Evolutionary conservation across 2,888 invertebrate species (phyloP), one percentile per base, ranked within the genome.

Genomic region (Andrena hattorfiana): DNA sequence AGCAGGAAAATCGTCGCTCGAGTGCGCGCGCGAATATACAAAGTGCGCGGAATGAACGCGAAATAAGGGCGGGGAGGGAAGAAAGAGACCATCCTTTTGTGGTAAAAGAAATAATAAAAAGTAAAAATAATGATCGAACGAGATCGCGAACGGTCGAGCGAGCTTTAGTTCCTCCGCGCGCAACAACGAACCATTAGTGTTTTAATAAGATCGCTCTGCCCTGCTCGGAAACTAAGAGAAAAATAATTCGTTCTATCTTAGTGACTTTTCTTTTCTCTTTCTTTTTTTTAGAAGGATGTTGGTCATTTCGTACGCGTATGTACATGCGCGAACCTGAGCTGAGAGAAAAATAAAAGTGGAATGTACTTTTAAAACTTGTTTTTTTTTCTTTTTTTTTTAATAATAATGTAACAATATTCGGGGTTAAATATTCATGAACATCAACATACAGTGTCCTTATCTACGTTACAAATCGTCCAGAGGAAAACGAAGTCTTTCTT

Each of bases 371-470:
- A 79, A 82, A 88, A 88, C 76, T 86, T 81, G 78, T 59, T 67
- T 67, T 49, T n/a, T 48, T 66, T 26, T n/a, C n/a, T 23, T 66
- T 8, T 20, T 59, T 77, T 87, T 88, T 88, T 88, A 88, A 88
- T 88, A 88, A 88, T 88, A 88, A 85, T 83, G 77, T 88, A 88
- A 88, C 87, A 88, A 86, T 88, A 80, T 79, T 56, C 86, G 73
- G 85, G 70, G 70, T 86, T 81, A 83, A 88, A 88, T 88, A 88
- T 88, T 83, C 84, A 85, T 86, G 86, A 88, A 85, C 77, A 85
- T 86, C 85, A 86, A 88, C 84, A 85, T 88, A 88, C 88, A 88
- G 83, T 77, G 69, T 82, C 83, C 87, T 88, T 88, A 88, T 81
- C 88, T 88, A 88, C 77, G 89, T 80, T 88, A 88, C 86, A 88